These are phyloP conservation scores for Helicorthomorpha holstii DNA, from an alignment of 1,140 invertebrate genomes.

Conservation along the genomic window DNA sequence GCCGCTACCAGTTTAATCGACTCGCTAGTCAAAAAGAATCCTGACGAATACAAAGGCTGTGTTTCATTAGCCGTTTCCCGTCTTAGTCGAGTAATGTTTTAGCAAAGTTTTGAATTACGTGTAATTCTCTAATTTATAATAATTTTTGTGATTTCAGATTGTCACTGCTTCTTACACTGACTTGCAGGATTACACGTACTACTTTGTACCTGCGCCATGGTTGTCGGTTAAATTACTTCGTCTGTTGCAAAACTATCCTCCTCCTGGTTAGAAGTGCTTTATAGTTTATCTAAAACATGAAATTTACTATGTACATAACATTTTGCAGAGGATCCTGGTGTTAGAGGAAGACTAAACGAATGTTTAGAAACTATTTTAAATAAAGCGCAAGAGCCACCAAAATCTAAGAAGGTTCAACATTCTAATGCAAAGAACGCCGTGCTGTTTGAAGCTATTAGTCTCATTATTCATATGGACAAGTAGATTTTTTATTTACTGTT, in stretches of 20 bases:
- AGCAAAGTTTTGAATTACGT: background rate
- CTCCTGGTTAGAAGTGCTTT: slow-evolving; percentile 46
- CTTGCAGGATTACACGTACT: slow-evolving; percentile 98
- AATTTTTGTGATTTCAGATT: slow-evolving; percentile 42
- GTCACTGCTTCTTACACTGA: slow-evolving; percentile 96
- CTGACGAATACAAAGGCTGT: slow-evolving; percentile 98
- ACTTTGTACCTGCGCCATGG: slow-evolving; percentile 99
- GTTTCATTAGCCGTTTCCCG: slow-evolving; percentile 94
- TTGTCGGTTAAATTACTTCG: slow-evolving; percentile 93
- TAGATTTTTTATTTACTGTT: slow-evolving; percentile 11
- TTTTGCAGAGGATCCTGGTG: slow-evolving; percentile 72
- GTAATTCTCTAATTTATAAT: background rate
- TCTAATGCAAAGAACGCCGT: slow-evolving; percentile 99
- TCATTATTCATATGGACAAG: slow-evolving; percentile 98
- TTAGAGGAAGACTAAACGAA: slow-evolving; percentile 86
- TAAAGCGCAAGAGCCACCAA: slow-evolving; percentile 98
- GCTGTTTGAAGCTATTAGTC: slow-evolving; percentile 96
- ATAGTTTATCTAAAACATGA: background rate
- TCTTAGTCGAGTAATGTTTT: slow-evolving; percentile 58
- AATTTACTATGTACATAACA: no score
- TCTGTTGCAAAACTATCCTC: slow-evolving; percentile 95
- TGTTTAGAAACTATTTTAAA: slow-evolving; percentile 99
- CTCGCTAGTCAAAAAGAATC: slow-evolving; percentile 93
- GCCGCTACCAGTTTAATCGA: slow-evolving; percentile 96
- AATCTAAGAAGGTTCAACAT: slow-evolving; percentile 99